A percentile compares a stretch with the other conserved stretches of the same genome.
Conservation (phyloP, 1,140 invertebrate genomes). For the Leptopilina clavipes region DNA sequence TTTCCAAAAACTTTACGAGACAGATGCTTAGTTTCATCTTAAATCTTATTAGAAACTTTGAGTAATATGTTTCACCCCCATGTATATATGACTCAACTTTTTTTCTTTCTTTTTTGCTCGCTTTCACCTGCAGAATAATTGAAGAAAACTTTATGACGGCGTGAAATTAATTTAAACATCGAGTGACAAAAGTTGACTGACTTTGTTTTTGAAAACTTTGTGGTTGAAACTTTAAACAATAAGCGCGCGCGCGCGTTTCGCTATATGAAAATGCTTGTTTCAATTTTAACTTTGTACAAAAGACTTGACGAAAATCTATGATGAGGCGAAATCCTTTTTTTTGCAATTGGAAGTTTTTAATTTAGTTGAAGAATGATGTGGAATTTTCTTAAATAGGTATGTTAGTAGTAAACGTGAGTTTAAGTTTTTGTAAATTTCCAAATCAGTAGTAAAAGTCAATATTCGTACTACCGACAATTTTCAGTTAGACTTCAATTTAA, state of each 20-base stretch:
- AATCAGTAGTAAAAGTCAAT: too few relatives aligned
- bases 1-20: background rate
- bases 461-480: too few relatives aligned
- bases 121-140: background rate
- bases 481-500: too few relatives aligned
- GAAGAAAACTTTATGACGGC: background rate
- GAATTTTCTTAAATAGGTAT: too few relatives aligned
- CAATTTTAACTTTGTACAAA: background rate
- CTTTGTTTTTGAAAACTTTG: background rate
- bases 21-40: conserved; percentile 1
- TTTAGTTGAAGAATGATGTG: too few relatives aligned
- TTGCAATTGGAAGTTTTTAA: too few relatives aligned
- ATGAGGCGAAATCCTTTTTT: background rate
- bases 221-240: background rate
- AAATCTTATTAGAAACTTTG: conserved; percentile 5
- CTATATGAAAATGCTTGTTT: background rate
- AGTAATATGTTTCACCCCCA: background rate
- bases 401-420: too few relatives aligned
- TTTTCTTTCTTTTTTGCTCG: background rate
- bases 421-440: too few relatives aligned
- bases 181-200: conserved; percentile 10
- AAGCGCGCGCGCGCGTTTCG: background rate
- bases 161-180: conserved; percentile 17
- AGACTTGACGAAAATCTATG: background rate
- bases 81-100: background rate